Evolutionary conservation across 2,113 vertebrate species (phyloP), one percentile per base, ranked within the genome.

Genomic region (Bufo gargarizans): DNA sequence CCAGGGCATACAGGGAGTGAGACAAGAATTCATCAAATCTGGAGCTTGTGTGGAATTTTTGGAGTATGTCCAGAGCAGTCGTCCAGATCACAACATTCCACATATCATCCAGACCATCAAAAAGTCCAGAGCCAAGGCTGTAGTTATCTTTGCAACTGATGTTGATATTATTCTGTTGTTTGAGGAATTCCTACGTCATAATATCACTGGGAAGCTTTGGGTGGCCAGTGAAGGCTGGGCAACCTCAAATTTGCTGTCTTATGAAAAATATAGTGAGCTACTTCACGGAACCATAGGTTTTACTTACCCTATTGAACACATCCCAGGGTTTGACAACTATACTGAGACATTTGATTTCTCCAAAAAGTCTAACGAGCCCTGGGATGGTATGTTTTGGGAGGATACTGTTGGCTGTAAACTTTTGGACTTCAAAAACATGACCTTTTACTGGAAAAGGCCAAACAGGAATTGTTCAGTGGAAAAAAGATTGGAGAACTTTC

Each of bases 201-300:
- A 90, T 58, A 58, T 90, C 4, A 84, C 86, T 16, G 72, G 47
- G 17, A 90, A 83, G 17, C 22, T 77, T 3, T 90, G 80, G 86
- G 55, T 90, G 55, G 89, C 80, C 86, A 87, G 86, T 56, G 89
- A 90, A 80, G 86, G 71, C 22, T 90, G 89, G 89, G 58, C 79
- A 49, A 85, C 69, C 12, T 69, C 65, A 0, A 56, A n/a, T 13
- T n/a, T 88, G 14, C n/a, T 88, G 11, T 61, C 79, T n/a, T 20
- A 82, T 20, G 45, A 69, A 1, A 55, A 59, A 77, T 84, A 84
- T 58, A 69, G 19, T 6, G 43, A 12, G 3, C 17, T 77, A 7
- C 76, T 90, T 19, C 2, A 13, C 11, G 89, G 89, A 58, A 85
- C 90, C 0, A 47, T 90, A 2, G 89, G 89, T 7, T 88, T 88